Conservation (phyloP, 2,113 vertebrate genomes). For the Alouatta palliata region DNA sequence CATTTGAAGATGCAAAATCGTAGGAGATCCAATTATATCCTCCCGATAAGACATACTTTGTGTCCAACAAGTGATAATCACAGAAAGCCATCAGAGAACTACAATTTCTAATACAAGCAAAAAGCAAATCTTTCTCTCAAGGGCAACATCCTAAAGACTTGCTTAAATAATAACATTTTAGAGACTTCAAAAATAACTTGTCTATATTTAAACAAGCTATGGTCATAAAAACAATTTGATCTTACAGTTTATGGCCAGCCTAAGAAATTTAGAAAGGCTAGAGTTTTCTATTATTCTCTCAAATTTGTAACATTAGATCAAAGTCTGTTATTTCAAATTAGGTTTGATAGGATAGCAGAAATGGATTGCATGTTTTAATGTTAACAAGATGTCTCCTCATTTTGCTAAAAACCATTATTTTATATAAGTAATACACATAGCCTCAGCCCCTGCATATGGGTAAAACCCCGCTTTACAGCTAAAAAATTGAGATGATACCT, state of each 20-base stretch:
- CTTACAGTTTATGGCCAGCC: not conserved
- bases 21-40: constrained; percentile 48
- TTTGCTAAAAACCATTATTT: not conserved
- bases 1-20: constrained; percentile 50
- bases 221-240: not conserved
- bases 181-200: constrained; percentile 10
- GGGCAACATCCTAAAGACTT: constrained; percentile 13
- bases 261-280: not conserved
- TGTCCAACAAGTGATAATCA: constrained; percentile 59
- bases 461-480: not conserved
- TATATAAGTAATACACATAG: not conserved
- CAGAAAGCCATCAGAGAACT: constrained; percentile 21
- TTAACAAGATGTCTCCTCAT: not conserved
- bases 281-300: not conserved
- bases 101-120: constrained; percentile 20
- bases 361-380: not conserved
- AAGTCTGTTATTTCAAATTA: constrained; percentile 22
- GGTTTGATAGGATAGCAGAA: not conserved
- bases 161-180: constrained; percentile 37
- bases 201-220: constrained; percentile 28
- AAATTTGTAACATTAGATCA: not conserved
- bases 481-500: not conserved
- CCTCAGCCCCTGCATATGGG: not conserved
- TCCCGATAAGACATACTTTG: constrained; percentile 53
- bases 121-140: constrained; percentile 46